A percentile compares a stretch with the other conserved stretches of the same genome.
These are phyloP conservation scores for Gymnobelideus leadbeateri DNA, from an alignment of 2,113 vertebrate genomes.

Conservation along the genomic window DNA sequence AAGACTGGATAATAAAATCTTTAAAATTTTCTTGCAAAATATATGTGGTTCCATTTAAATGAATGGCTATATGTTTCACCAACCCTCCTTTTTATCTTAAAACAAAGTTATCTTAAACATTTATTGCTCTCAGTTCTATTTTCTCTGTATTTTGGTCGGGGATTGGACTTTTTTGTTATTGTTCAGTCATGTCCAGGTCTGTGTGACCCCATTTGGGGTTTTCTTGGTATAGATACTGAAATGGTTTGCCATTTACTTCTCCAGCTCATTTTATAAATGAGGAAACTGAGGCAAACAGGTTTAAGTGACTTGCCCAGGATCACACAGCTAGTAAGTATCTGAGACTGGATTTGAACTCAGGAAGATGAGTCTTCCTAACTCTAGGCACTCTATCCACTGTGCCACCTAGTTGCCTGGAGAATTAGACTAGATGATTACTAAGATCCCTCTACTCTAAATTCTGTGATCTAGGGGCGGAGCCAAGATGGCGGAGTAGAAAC, in stretches of 20 bases:
- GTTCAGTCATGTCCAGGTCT: neutral
- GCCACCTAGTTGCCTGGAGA: too few species aligned
- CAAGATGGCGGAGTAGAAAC: too few species aligned
- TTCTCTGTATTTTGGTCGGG: neutral
- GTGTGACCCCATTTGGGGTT: neutral
- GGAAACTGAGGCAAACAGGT: too few species aligned
- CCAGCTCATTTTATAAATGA: neutral
- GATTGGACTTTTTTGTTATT: neutral
- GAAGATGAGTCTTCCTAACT: too few species aligned
- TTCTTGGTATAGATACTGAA: neutral
- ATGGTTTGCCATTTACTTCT: neutral
- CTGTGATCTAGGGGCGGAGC: too few species aligned
- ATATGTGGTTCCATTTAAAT: neutral
- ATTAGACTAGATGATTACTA: too few species aligned
- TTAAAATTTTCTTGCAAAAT: constrained; percentile 35
- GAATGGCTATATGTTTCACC: neutral
- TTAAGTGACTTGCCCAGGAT: too few species aligned
- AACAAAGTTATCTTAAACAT: neutral
- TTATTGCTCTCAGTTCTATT: neutral
- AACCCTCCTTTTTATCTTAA: constrained; percentile 20
- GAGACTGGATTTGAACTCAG: too few species aligned
- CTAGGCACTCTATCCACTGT: too few species aligned
- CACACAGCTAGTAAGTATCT: too few species aligned
- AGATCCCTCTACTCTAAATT: too few species aligned
- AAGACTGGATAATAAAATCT: neutral